Percentiles rank a stretch among this genome's conserved stretches.
Conservation (phyloP, 2,888 invertebrate genomes). For the Ennomos fuscantarius region DNA sequence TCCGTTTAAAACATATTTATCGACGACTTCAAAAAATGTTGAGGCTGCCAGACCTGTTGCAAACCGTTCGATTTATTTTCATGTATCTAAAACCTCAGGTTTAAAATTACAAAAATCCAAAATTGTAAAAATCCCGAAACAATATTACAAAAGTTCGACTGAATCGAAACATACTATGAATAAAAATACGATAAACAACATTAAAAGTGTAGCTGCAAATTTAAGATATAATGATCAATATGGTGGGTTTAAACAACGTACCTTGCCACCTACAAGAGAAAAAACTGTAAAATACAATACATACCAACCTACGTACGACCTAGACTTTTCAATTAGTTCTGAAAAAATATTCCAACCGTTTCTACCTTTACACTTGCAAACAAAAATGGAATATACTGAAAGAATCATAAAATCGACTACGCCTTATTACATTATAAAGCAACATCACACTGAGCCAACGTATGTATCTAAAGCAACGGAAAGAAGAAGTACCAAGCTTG, state of each 20-base stretch:
- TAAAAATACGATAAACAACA: neutral
- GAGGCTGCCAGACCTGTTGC: too few relatives aligned
- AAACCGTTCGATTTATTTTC: too few relatives aligned
- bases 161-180: neutral
- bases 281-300: constrained; percentile 59
- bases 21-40: too few relatives aligned
- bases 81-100: too few relatives aligned
- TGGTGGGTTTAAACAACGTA: neutral
- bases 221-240: neutral
- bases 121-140: neutral
- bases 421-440: neutral
- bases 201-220: constrained; percentile 7
- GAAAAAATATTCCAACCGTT: constrained; percentile 1
- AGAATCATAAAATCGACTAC: constrained; percentile 1
- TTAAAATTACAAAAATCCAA: neutral
- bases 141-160: too few relatives aligned
- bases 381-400: neutral
- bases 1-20: too few relatives aligned
- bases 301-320: constrained; percentile 56
- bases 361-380: constrained; percentile 9
- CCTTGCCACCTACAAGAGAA: constrained; percentile 1
- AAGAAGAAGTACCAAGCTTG: neutral
- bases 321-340: constrained; percentile 36
- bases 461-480: neutral
- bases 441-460: neutral